phyloP scores from a whole-genome alignment of 2,113 vertebrate genomes.

The Anarrhichthys ocellatus region DNA sequence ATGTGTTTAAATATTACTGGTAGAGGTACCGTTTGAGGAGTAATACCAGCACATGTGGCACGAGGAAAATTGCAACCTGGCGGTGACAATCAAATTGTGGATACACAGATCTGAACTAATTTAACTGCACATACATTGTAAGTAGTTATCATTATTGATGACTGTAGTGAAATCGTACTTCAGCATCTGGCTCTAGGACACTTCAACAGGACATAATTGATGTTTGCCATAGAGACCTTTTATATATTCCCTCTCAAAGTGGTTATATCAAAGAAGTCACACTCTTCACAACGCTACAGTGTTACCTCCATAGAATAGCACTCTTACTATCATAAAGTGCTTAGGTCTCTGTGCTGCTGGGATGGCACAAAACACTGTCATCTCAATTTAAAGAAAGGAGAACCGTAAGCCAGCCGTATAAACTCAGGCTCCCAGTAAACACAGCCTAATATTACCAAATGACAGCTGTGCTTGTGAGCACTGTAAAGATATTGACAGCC shows the following conservation, averaged over 20 bases:
- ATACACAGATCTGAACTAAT: slow-evolving; percentile 10
- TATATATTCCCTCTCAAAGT: slow-evolving; percentile 19
- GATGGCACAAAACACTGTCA: neutral
- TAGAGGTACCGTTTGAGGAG: neutral
- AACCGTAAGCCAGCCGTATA: neutral
- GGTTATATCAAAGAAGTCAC: neutral
- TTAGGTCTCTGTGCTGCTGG: slow-evolving; percentile 1
- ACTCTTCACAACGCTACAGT: neutral
- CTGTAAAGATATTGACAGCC: neutral
- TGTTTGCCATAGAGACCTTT: slow-evolving; percentile 9
- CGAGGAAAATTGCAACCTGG: neutral
- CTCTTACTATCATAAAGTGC: neutral
- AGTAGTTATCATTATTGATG: slow-evolving; percentile 22
- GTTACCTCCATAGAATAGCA: slow-evolving; percentile 19
- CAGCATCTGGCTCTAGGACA: slow-evolving; percentile 27
- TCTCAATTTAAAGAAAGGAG: slow-evolving; percentile 12
- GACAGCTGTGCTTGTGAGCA: neutral
- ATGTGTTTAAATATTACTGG: neutral
- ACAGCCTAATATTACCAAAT: slow-evolving; percentile 12
- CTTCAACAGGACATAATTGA: neutral
- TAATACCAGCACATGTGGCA: neutral
- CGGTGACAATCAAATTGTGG: neutral
- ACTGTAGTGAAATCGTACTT: slow-evolving; percentile 34
- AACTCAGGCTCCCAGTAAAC: neutral
- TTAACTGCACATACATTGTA: slow-evolving; percentile 1